Evolutionary conservation across 2,797 vertebrate genomes (phyloP), one percentile per base, ranked within the genome.

Genomic region (Sebastolobus alascanus): DNA sequence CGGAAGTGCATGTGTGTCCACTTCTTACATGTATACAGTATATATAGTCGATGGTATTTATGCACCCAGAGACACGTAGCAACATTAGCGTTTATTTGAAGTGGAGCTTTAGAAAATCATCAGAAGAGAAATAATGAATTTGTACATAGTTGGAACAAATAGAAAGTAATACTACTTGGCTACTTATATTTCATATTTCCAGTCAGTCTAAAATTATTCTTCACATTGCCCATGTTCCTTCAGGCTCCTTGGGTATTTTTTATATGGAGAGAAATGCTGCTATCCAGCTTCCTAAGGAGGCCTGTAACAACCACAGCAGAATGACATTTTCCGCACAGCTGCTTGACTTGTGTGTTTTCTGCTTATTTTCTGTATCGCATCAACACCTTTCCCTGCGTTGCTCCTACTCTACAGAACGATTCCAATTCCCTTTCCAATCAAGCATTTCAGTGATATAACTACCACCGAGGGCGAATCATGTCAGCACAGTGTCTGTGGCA

Each of bases 281-380:
- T 81, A 11, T 80, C 33, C 70, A 68, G 35, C 5, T 83, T 80
- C 20, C 70, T 31, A 14, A 58, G 54, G 56, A 85, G 56, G 55
- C 75, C 66, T 58, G 27, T 40, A 50, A 68, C 70, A 77, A 69
- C 11, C 84, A 82, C 85, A 86, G 86, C 75, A 70, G 55, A 80
- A 61, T 64, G 29, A 67, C 68, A 75, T 76, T 54, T 74, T 79
- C 65, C 59, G 27, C 68, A 50, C 79, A 79, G 63, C 74, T 79
- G 38, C 46, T 66, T 74, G 58, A 56, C 67, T 86, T 70, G 40
- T 70, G 40, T 82, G 61, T 68, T 66, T 60, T 82, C 52, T 1
- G 3, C 29, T 75, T 50, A 22, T 78, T 68, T 68, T 80, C 52
- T 58, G 27, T 52, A 59, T 46, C 46, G 64, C 60, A 71, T 80